These are phyloP conservation scores for Anolis sagrei DNA, from an alignment of 2,113 vertebrate species.

Conservation along the genomic window DNA sequence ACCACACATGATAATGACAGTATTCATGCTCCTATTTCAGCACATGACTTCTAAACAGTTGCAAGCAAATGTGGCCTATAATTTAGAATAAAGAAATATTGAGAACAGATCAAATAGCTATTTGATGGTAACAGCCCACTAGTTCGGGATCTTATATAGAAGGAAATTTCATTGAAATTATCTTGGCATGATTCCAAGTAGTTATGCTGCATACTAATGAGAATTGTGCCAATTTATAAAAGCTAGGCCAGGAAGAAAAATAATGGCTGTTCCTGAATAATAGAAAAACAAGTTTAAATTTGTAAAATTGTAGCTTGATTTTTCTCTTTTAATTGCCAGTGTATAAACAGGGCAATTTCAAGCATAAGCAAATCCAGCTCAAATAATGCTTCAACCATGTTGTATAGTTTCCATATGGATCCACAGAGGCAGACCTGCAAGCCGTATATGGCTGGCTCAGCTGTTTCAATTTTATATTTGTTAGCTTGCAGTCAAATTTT, in stretches of 20 bases:
- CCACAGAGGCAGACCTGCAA: conserved; percentile 28
- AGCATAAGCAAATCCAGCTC: neutral
- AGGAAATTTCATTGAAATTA: neutral
- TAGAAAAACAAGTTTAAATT: conserved; percentile 31
- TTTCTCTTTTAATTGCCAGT: conserved; percentile 34
- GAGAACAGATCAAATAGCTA: neutral
- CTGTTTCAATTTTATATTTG: conserved; percentile 45
- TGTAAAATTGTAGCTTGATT: neutral
- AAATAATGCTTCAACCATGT: neutral
- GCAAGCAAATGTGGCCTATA: neutral
- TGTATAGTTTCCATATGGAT: neutral
- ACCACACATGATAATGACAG: neutral
- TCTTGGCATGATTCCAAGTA: conserved; percentile 29
- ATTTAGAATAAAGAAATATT: neutral
- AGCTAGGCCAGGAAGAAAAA: neutral
- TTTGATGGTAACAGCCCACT: neutral
- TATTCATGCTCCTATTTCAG: neutral
- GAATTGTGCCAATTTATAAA: neutral
- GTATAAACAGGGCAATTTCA: conserved; percentile 10
- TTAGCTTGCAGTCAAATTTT: conserved; percentile 47
- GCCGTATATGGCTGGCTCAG: conserved; percentile 49
- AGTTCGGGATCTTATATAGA: neutral
- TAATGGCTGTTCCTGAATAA: neutral
- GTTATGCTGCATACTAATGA: neutral
- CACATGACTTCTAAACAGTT: conserved; percentile 37